Evolutionary conservation across 2,888 invertebrate species (phyloP).

Genomic region (Pheosia gnoma): DNA sequence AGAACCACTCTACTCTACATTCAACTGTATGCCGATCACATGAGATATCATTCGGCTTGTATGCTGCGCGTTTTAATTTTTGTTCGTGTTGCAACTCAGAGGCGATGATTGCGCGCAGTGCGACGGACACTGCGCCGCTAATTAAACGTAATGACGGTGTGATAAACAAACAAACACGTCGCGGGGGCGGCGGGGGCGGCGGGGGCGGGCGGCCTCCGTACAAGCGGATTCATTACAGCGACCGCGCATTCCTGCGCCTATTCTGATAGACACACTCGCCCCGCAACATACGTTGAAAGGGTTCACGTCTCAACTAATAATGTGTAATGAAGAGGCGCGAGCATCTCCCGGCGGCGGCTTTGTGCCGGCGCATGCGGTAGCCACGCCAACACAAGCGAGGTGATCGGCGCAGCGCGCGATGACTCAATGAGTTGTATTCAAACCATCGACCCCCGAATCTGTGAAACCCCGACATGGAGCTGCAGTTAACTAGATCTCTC

Average conservation of each 20-base stretch:
- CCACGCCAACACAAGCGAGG: not conserved
- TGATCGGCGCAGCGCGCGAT: not conserved
- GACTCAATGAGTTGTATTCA: not conserved
- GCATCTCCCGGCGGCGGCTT: not conserved
- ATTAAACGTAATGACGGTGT: constrained; percentile 64
- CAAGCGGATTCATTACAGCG: constrained; percentile 3
- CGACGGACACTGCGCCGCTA: constrained; percentile 40
- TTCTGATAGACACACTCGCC: not conserved
- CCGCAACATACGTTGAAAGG: not conserved
- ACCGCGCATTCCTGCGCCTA: constrained; percentile 7
- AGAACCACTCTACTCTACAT: constrained; percentile 8
- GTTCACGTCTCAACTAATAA: not conserved
- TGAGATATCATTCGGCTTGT: constrained; percentile 3
- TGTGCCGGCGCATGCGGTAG: constrained; percentile 1
- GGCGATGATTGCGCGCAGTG: constrained; percentile 30
- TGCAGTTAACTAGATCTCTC: not conserved
- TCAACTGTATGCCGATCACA: constrained; percentile 5
- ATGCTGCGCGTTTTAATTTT: not conserved
- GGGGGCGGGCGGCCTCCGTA: not conserved
- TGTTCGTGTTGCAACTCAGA: constrained; percentile 9
- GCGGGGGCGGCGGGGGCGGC: constrained; percentile 6
- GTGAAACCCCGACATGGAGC: not conserved
- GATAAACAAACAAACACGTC: constrained; percentile 58
- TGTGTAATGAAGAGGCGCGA: not conserved
- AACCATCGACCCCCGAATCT: not conserved